Conservation (phyloP, 1,140 invertebrate genomes). For the Drosophila chauvacae region DNA sequence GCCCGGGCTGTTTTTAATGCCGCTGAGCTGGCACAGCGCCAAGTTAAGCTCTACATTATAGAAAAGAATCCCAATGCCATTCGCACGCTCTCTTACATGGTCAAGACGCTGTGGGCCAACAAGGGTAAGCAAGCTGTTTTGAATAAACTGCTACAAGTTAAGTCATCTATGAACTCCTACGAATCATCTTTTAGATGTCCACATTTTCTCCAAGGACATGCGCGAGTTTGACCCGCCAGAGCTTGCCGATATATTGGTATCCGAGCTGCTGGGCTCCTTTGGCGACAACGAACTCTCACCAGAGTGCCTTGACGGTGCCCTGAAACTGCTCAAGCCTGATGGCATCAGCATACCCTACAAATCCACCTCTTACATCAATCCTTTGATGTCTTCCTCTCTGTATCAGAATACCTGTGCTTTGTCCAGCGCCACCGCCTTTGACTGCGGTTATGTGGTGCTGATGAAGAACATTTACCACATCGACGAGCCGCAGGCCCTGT, state of each 20-base stretch:
- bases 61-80: constrained; percentile 99
- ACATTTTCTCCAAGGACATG: constrained; percentile 96
- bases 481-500: constrained; percentile 91
- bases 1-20: constrained; percentile 94
- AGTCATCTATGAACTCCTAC: background rate
- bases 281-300: constrained; percentile 99
- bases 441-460: constrained; percentile 93
- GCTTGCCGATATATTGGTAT: constrained; percentile 97
- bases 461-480: constrained; percentile 96
- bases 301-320: constrained; percentile 98
- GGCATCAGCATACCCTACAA: constrained; percentile 96
- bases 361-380: constrained; percentile 96
- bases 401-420: constrained; percentile 85
- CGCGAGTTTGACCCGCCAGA: constrained; percentile 92
- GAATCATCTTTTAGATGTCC: constrained; percentile 84
- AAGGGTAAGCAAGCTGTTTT: constrained; percentile 83
- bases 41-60: constrained; percentile 94
- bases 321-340: constrained; percentile 93
- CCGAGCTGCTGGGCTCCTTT: constrained; percentile 98
- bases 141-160: background rate
- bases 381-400: constrained; percentile 87
- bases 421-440: constrained; percentile 45
- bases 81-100: constrained; percentile 92
- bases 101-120: constrained; percentile 92
- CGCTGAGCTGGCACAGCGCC: constrained; percentile 85